These are phyloP conservation scores for Drosophila mulleri DNA, from an alignment of 2,888 invertebrate genomes.

Conservation along the genomic window DNA sequence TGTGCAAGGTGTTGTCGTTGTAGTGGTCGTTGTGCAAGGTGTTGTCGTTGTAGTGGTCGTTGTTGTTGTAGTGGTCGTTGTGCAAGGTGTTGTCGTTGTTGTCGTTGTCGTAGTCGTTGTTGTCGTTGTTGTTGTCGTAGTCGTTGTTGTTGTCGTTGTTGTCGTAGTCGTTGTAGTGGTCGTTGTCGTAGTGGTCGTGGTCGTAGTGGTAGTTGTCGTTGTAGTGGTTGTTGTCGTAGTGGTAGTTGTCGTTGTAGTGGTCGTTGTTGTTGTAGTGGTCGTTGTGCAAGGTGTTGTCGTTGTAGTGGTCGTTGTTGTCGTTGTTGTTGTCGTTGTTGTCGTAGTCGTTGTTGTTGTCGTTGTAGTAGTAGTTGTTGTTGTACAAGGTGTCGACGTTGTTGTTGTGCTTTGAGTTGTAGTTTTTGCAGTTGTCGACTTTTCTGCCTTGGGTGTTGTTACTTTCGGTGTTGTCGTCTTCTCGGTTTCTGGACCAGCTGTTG, in stretches of 20 bases:
- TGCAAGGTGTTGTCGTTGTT: not conserved
- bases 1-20: slow-evolving; percentile 3
- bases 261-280: not conserved
- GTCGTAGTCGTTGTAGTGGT: not conserved
- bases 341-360: not conserved
- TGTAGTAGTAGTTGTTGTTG: not conserved
- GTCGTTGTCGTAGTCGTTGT: too few relatives aligned
- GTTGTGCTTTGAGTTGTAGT: not conserved
- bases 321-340: not conserved
- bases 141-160: too few relatives aligned
- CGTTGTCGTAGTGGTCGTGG: not conserved
- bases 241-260: not conserved
- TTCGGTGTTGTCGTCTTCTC: not conserved
- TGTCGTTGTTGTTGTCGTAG: too few relatives aligned
- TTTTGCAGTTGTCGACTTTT: not conserved
- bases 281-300: slow-evolving; percentile 9
- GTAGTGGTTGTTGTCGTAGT: not conserved
- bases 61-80: not conserved
- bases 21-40: not conserved
- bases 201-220: not conserved
- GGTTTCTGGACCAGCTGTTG: not conserved
- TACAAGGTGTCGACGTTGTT: not conserved
- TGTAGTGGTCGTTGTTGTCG: not conserved
- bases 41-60: not conserved
- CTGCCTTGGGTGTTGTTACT: not conserved